Percentiles rank a stretch among this genome's conserved stretches.
Evolutionary conservation across 2,113 vertebrate species (phyloP).

Genomic region (Siniperca knerii): DNA sequence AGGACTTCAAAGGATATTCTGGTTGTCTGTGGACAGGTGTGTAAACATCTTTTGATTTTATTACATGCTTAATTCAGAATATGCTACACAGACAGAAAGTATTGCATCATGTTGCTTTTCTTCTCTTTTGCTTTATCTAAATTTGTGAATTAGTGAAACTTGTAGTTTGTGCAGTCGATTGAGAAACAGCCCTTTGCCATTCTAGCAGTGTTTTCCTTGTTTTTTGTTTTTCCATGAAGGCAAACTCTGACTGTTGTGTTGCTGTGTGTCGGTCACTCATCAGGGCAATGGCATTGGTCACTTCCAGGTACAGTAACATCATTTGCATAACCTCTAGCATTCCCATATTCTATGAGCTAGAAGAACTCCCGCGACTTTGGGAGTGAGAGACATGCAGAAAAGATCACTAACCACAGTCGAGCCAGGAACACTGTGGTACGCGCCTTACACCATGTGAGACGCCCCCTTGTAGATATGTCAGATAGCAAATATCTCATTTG

Average conservation of each 20-base stretch:
- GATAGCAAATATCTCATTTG: background rate
- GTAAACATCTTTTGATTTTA: background rate
- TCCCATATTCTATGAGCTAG: background rate
- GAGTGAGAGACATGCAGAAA: background rate
- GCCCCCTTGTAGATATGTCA: background rate
- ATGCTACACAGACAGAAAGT: background rate
- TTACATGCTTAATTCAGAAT: conserved; percentile 6
- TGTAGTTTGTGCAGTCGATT: background rate
- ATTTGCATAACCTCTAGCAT: background rate
- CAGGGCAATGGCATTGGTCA: background rate
- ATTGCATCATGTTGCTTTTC: background rate
- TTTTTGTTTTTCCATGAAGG: background rate
- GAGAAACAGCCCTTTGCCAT: background rate
- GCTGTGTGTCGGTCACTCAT: background rate
- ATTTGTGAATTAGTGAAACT: background rate
- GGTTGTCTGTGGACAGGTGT: background rate
- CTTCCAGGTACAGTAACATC: background rate
- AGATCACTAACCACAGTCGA: background rate
- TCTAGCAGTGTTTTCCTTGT: background rate
- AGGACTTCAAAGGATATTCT: background rate
- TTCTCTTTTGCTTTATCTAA: background rate
- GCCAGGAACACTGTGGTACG: background rate
- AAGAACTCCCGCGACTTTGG: background rate
- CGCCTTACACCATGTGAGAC: no score
- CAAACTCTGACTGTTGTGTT: background rate